Base-by-base conservation (phyloP, 1,140 invertebrate genomes). In the Eurosta solidaginis region DNA sequence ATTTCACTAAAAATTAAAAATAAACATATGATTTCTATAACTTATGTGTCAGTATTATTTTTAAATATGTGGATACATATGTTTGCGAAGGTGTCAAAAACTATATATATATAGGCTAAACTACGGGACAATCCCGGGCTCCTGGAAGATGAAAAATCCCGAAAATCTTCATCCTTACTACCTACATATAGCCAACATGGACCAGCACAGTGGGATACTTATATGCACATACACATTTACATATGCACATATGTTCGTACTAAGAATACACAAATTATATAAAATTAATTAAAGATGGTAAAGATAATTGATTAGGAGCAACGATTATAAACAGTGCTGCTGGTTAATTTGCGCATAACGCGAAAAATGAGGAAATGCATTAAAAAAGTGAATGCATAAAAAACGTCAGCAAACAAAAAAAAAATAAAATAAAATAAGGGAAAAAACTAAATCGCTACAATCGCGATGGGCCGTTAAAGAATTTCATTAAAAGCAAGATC, bases 211-310 rank as follows among this genome's bases (percentile, higher is more conserved):
- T n/a, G n/a, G n/a, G n/a, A n/a, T n/a, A n/a, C n/a, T n/a, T n/a
- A n/a, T n/a, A n/a, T n/a, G n/a, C n/a, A n/a, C n/a, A n/a, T n/a
- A 49, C 1, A 10, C 45, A n/a, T 10, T 49, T 17, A 17, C 3
- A 49, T 49, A 49, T 49, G 17, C 10, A 3, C 9, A n/a, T 49
- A 3, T 3, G 10, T 6, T 49, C 3, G 45, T 49, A 7, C 10
- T 10, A 0, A 29, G 54, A 17, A 36, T 59, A 59, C 54, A 33
- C 27, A 59, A 85, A 85, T 84, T 86, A 83, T 86, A 85, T 82
- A 84, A 82, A 85, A 85, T 85, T 85, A 85, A 86, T 85, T 85
- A 85, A 85, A 85, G 84, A 85, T 85, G 78, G 82, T 83, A 82
- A 83, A 85, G 84, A 85, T 85, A 85, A 85, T 85, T 85, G 84